These are phyloP conservation scores for Hypomecis atomaria DNA, from an alignment of 2,888 invertebrate genomes.

Conservation along the genomic window DNA sequence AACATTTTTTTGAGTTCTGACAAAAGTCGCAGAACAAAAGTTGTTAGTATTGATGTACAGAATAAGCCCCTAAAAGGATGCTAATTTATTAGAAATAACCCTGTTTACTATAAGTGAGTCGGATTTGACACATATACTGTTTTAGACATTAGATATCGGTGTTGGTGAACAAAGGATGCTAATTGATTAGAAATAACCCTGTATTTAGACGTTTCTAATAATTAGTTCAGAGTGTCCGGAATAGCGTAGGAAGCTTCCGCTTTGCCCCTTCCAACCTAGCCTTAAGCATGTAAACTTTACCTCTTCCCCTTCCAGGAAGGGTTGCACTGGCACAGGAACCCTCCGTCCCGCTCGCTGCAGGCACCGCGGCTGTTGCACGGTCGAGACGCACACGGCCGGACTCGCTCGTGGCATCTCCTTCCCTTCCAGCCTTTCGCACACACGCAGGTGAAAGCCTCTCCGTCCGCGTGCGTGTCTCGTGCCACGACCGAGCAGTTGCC, in stretches of 20 bases:
- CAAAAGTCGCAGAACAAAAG: too few species aligned
- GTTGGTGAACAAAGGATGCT: too few species aligned
- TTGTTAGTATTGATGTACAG: too few species aligned
- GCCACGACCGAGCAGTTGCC: constrained; percentile 85
- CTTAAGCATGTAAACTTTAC: constrained; percentile 43
- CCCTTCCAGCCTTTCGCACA: constrained; percentile 89
- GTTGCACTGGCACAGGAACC: constrained; percentile 89
- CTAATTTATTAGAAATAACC: too few species aligned
- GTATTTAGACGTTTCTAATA: too few species aligned
- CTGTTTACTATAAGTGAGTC: too few species aligned
- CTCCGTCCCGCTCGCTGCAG: constrained; percentile 87
- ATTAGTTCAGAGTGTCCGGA: background rate
- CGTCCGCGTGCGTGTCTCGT: constrained; percentile 41
- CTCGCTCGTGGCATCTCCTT: constrained; percentile 87
- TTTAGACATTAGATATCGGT: too few species aligned
- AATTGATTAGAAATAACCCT: too few species aligned
- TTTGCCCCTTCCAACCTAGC: background rate
- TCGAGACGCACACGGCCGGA: constrained; percentile 88
- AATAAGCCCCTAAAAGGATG: too few species aligned
- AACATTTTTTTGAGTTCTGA: too few species aligned
- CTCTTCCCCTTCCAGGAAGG: constrained; percentile 89
- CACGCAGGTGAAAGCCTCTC: constrained; percentile 83
- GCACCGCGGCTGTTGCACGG: constrained; percentile 91
- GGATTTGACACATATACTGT: too few species aligned
- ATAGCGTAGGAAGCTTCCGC: background rate